These are phyloP conservation scores for Edolisoma coerulescens DNA, from an alignment of 2,113 vertebrate species.

Conservation along the genomic window DNA sequence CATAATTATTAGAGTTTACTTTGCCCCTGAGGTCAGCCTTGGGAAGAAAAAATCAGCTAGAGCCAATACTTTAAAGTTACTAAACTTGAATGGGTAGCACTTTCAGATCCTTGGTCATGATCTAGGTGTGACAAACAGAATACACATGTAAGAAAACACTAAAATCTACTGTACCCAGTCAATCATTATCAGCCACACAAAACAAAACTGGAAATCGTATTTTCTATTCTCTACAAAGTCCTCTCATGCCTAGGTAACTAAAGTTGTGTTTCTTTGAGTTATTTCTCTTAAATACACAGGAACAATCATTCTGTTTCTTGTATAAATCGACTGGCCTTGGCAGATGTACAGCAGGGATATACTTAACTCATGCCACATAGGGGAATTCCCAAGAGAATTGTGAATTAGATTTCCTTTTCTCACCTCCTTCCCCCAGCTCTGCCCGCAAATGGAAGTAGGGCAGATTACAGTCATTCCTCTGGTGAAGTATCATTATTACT, in stretches of 20 bases:
- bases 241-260: not conserved
- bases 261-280: not conserved
- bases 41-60: not conserved
- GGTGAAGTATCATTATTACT: not conserved
- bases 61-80: not conserved
- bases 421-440: not conserved
- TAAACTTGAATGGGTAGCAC: conserved; percentile 37
- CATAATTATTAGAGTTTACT: conserved; percentile 16
- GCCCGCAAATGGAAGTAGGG: not conserved
- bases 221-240: conserved; percentile 19
- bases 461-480: not conserved
- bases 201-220: conserved; percentile 24
- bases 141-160: conserved; percentile 35
- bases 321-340: not conserved
- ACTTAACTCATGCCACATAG: not conserved
- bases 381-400: conserved; percentile 28
- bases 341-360: not conserved
- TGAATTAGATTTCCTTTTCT: conserved; percentile 38
- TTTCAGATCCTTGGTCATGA: conserved; percentile 54
- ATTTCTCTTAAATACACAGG: conserved; percentile 82
- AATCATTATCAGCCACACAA: conserved; percentile 66
- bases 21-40: conserved; percentile 4
- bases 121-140: conserved; percentile 51
- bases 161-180: conserved; percentile 40
- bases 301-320: not conserved